These are phyloP conservation scores for Clarias platycephalus DNA, from an alignment of 2,797 vertebrate genomes.

Conservation along the genomic window DNA sequence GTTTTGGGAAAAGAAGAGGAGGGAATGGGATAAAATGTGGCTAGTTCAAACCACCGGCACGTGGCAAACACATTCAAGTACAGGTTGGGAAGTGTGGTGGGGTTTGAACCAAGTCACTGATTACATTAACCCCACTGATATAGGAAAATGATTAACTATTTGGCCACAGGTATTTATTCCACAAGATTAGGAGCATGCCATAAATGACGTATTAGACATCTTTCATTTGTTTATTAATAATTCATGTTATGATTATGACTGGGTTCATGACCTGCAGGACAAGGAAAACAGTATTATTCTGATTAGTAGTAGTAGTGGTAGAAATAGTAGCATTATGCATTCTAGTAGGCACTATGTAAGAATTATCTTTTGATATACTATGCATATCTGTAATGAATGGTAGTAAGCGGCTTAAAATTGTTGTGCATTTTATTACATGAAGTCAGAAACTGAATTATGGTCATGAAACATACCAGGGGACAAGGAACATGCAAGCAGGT, in stretches of 20 bases:
- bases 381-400: background rate
- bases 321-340: background rate
- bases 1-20: slow-evolving; percentile 50
- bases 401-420: background rate
- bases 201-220: background rate
- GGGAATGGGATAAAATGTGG: slow-evolving; percentile 56
- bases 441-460: background rate
- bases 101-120: background rate
- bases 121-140: slow-evolving; percentile 45
- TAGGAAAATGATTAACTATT: background rate
- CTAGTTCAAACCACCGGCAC: slow-evolving; percentile 51
- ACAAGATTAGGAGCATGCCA: background rate
- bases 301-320: background rate
- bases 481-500: background rate
- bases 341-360: background rate
- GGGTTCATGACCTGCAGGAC: background rate
- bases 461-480: background rate
- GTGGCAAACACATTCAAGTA: slow-evolving; percentile 63
- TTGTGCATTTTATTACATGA: background rate
- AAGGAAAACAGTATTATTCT: background rate
- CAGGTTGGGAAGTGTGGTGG: slow-evolving; percentile 35
- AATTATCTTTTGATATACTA: background rate
- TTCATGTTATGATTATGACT: background rate
- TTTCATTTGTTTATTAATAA: slow-evolving; percentile 3
- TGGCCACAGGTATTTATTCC: background rate